A percentile compares a stretch with the other conserved stretches of the same genome.
Conservation (phyloP, 2,113 vertebrate species). For the Psettodes erumei region DNA sequence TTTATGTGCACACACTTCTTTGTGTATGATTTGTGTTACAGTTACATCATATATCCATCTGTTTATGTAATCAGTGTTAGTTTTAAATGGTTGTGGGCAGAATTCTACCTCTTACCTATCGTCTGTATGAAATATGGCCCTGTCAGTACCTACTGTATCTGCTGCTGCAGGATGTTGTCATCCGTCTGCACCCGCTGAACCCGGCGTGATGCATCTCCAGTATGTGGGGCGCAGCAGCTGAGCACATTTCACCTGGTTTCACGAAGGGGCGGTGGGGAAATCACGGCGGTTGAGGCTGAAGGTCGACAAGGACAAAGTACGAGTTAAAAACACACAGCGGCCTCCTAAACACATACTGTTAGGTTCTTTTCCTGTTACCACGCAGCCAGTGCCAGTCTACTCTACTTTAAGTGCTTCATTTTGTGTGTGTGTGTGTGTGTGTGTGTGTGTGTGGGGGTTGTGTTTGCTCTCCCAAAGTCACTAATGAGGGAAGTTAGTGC, state of each 20-base stretch:
- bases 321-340: conserved; percentile 43
- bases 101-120: too few species aligned
- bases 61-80: too few species aligned
- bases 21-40: too few species aligned
- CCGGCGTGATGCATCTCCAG: background rate
- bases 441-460: background rate
- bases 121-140: too few species aligned
- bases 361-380: background rate
- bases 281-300: conserved; percentile 48
- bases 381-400: fast-evolving
- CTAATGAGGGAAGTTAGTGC: background rate
- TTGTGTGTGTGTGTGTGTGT: background rate
- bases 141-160: too few species aligned
- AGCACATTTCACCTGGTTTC: conserved; percentile 34
- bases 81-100: too few species aligned
- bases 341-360: background rate
- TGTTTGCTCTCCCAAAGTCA: background rate
- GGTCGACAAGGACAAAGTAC: conserved; percentile 73
- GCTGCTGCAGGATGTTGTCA: too few species aligned
- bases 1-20: background rate
- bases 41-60: too few species aligned
- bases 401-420: background rate
- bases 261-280: conserved; percentile 45
- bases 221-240: background rate
- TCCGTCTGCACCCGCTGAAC: too few species aligned